These are phyloP conservation scores for Cerastoderma edule DNA, from an alignment of 2,888 invertebrate genomes.

Conservation along the genomic window DNA sequence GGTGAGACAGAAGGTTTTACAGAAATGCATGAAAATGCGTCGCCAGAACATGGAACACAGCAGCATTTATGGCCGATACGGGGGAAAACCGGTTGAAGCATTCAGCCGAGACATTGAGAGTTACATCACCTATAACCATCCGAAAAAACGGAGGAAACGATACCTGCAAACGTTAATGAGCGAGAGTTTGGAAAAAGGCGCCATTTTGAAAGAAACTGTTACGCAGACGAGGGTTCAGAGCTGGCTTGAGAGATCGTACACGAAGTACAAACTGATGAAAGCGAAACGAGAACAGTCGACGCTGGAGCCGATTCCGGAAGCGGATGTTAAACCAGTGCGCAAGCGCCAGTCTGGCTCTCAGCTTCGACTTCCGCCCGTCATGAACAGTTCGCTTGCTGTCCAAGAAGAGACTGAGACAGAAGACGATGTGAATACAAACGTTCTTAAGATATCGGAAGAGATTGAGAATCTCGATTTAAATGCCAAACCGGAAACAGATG, in stretches of 20 bases:
- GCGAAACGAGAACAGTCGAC: constrained; percentile 43
- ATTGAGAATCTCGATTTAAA: constrained; percentile 23
- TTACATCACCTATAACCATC: constrained; percentile 69
- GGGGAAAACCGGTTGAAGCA: constrained; percentile 68
- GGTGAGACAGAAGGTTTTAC: constrained; percentile 67
- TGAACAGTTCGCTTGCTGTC: constrained; percentile 43
- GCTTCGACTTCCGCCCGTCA: constrained; percentile 42
- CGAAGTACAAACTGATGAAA: constrained; percentile 52
- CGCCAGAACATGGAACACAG: constrained; percentile 38
- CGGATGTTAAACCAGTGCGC: constrained; percentile 14
- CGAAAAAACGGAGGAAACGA: constrained; percentile 64
- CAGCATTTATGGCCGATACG: constrained; percentile 63
- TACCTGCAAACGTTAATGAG: constrained; percentile 62
- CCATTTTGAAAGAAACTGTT: constrained; percentile 58
- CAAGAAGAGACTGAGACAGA: constrained; percentile 1
- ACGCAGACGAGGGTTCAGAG: constrained; percentile 51
- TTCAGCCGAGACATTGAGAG: constrained; percentile 70
- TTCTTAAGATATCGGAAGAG: constrained; percentile 23
- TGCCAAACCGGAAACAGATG: too few relatives aligned
- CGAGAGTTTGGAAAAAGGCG: constrained; percentile 65
- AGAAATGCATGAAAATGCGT: constrained; percentile 72
- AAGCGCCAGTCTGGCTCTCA: constrained; percentile 2
- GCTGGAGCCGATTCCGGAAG: constrained; percentile 42
- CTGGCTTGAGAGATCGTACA: constrained; percentile 60
- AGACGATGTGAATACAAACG: not conserved